Evolutionary conservation across 2,113 vertebrate species (phyloP).

Genomic region (Ctenodactylus gundi): DNA sequence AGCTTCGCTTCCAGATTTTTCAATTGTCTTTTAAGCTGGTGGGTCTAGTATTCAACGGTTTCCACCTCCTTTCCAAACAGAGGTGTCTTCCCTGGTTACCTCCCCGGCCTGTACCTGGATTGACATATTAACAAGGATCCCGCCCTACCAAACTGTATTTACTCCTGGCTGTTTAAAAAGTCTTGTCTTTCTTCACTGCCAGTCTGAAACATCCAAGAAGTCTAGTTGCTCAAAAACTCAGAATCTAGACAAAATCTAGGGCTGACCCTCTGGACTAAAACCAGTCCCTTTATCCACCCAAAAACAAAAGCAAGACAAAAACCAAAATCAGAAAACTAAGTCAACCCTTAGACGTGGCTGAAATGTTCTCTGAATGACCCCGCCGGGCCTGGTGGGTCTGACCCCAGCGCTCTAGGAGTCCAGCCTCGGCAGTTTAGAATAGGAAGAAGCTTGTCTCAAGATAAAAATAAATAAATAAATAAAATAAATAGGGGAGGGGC

Average conservation of each 20-base stretch:
- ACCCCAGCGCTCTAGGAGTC: no score
- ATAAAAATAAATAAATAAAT: no score
- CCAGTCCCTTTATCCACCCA: not conserved
- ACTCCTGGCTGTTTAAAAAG: constrained; percentile 5
- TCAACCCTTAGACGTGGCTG: not conserved
- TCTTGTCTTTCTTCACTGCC: not conserved
- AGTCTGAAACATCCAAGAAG: constrained; percentile 37
- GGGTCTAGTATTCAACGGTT: not conserved
- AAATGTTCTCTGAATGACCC: not conserved
- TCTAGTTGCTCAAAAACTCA: constrained; percentile 45
- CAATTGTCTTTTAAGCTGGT: not conserved
- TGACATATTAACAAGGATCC: not conserved
- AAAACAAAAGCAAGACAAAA: not conserved
- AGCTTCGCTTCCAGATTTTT: not conserved
- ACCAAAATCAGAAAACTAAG: not conserved
- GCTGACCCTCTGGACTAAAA: constrained; percentile 34
- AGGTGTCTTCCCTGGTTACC: not conserved
- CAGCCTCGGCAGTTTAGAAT: no score
- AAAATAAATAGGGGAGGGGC: no score
- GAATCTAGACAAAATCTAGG: constrained; percentile 59
- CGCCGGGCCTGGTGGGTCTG: no score
- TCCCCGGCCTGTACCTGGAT: not conserved
- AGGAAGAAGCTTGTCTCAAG: no score
- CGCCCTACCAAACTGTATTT: not conserved
- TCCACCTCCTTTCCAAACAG: not conserved